These are phyloP conservation scores for Morpho deidamia DNA, from an alignment of 2,888 invertebrate genomes.

Conservation along the genomic window DNA sequence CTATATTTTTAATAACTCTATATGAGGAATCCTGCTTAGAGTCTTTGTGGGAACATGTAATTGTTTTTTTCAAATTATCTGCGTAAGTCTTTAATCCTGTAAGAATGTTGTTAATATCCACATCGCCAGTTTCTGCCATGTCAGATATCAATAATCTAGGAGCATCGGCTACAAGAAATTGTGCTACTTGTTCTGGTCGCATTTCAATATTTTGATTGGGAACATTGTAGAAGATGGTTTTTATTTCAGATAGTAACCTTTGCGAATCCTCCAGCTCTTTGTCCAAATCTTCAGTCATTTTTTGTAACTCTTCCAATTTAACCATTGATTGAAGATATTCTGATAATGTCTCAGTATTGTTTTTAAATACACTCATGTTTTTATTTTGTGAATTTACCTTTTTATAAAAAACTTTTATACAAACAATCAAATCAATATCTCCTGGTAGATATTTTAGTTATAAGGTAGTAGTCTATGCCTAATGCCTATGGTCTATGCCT, in stretches of 20 bases:
- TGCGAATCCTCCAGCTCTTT: slow-evolving; percentile 57
- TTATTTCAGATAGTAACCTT: slow-evolving; percentile 53
- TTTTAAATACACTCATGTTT: slow-evolving; percentile 33
- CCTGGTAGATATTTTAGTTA: no score
- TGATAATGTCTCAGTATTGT: slow-evolving; percentile 37
- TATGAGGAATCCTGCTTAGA: slow-evolving; percentile 23
- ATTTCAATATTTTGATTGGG: slow-evolving; percentile 33
- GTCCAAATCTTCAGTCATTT: slow-evolving; percentile 53
- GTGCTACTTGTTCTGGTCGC: slow-evolving; percentile 45
- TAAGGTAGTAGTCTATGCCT: no score
- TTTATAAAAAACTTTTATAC: no score
- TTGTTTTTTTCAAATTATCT: slow-evolving; percentile 51
- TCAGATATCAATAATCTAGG: slow-evolving; percentile 54
- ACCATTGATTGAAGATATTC: slow-evolving; percentile 50
- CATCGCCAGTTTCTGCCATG: slow-evolving; percentile 43
- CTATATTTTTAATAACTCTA: slow-evolving; percentile 36
- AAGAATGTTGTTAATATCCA: slow-evolving; percentile 51
- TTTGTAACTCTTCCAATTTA: slow-evolving; percentile 52
- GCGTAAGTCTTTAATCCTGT: slow-evolving; percentile 50
- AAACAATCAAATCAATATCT: no score
- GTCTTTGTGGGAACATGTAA: slow-evolving; percentile 23
- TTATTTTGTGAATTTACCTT: no score
- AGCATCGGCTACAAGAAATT: slow-evolving; percentile 44
- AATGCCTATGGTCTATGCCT: no score
- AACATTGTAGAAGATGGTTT: slow-evolving; percentile 44